Conservation (phyloP, 1,140 invertebrate species). For the Drosophila elegans region DNA sequence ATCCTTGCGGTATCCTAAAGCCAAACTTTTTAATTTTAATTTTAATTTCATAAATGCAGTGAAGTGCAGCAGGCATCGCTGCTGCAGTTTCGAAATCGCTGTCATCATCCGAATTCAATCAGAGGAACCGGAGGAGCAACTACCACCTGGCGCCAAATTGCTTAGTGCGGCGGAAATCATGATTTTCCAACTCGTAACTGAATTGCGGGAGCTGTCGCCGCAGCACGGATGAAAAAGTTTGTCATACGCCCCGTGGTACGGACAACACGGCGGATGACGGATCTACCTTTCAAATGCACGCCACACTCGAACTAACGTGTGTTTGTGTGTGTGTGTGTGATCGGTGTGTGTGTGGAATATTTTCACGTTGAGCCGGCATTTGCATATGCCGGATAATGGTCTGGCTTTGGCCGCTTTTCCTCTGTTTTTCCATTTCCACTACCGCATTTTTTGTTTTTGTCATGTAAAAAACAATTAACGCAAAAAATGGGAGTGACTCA, state of each 20-base stretch:
- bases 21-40: slow-evolving; percentile 61
- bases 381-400: slow-evolving; percentile 42
- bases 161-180: slow-evolving; percentile 73
- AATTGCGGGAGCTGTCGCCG: slow-evolving; percentile 44
- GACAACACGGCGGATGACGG: slow-evolving; percentile 54
- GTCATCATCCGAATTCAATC: slow-evolving; percentile 57
- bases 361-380: slow-evolving; percentile 68
- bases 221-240: slow-evolving; percentile 43
- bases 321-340: slow-evolving; percentile 3
- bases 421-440: slow-evolving; percentile 16
- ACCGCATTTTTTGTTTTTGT: slow-evolving; percentile 25
- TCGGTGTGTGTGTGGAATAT: slow-evolving; percentile 55
- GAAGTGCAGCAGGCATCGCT: slow-evolving; percentile 45
- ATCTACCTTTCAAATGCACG: slow-evolving; percentile 60
- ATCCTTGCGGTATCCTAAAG: slow-evolving; percentile 31
- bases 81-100: slow-evolving; percentile 26
- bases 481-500: slow-evolving; percentile 66
- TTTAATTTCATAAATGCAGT: slow-evolving; percentile 78
- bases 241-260: slow-evolving; percentile 48
- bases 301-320: slow-evolving; percentile 27
- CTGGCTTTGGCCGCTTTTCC: slow-evolving; percentile 7
- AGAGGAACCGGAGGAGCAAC: slow-evolving; percentile 17
- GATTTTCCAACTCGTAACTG: slow-evolving; percentile 63
- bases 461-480: slow-evolving; percentile 74
- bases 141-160: slow-evolving; percentile 62